A percentile compares a stretch with the other conserved stretches of the same genome.
These are phyloP conservation scores for Prolemur simus DNA, from an alignment of 2,113 vertebrate species.

Conservation along the genomic window DNA sequence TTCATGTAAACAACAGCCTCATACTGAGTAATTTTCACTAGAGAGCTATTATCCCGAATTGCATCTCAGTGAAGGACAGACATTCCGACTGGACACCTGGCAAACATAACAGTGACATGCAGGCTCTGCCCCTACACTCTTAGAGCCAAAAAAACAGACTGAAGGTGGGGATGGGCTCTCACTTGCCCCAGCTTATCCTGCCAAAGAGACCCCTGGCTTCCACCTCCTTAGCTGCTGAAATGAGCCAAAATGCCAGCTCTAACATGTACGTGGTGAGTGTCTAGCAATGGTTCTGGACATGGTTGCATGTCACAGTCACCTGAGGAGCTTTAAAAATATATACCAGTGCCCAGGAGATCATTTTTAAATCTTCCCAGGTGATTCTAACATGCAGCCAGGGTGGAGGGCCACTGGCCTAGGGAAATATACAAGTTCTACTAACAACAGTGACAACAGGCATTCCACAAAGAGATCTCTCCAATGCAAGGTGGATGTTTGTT, in stretches of 20 bases:
- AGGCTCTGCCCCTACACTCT: neutral
- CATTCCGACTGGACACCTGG: slow-evolving; percentile 43
- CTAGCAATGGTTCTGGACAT: neutral
- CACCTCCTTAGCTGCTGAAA: neutral
- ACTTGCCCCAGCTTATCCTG: neutral
- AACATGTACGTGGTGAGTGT: neutral
- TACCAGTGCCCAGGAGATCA: neutral
- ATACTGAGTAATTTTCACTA: slow-evolving; percentile 71
- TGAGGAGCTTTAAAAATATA: neutral
- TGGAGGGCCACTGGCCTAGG: neutral
- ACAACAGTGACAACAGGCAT: neutral
- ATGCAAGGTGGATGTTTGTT: neutral
- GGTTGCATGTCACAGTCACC: neutral
- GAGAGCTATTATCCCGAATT: slow-evolving; percentile 61
- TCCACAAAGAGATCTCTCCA: neutral
- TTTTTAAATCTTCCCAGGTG: neutral
- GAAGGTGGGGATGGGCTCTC: neutral
- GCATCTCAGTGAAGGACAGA: slow-evolving; percentile 31
- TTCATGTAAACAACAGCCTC: slow-evolving; percentile 68
- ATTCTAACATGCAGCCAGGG: neutral
- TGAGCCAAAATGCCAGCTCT: neutral
- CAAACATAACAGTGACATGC: neutral
- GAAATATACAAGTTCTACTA: neutral
- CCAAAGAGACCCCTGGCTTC: neutral
- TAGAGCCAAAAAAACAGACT: neutral